Evolutionary conservation across 2,113 vertebrate species (phyloP).

Genomic region (Motacilla alba): DNA sequence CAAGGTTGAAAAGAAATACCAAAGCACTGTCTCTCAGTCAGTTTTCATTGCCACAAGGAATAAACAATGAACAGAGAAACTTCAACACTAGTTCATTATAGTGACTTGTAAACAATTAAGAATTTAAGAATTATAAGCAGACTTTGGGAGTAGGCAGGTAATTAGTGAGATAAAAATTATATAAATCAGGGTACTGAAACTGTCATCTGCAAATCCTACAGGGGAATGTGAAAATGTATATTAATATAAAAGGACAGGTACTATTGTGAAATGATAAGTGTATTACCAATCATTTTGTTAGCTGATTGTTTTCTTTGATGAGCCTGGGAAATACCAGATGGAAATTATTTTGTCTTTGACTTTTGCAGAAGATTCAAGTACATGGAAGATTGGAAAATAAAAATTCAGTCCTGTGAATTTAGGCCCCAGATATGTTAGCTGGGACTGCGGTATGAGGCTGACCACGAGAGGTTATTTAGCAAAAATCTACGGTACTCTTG

Average conservation of each 20-base stretch:
- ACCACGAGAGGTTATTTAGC: neutral
- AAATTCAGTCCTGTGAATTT: neutral
- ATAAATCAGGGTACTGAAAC: neutral
- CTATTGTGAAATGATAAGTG: neutral
- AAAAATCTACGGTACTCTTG: neutral
- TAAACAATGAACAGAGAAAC: conserved; percentile 7
- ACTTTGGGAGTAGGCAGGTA: neutral
- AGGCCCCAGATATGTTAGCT: fast-evolving
- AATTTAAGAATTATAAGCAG: neutral
- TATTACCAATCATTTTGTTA: neutral
- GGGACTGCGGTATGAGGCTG: neutral
- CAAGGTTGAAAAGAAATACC: conserved; percentile 24
- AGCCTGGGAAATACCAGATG: neutral
- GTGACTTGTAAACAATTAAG: neutral
- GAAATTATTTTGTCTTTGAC: neutral
- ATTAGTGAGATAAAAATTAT: neutral
- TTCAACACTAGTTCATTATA: neutral
- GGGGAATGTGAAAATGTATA: neutral
- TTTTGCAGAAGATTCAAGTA: neutral
- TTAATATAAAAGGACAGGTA: neutral
- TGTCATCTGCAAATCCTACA: neutral
- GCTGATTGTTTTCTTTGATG: neutral
- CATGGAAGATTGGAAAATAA: neutral
- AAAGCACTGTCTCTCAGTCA: neutral
- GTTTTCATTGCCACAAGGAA: neutral